phyloP scores from a whole-genome alignment of 2,888 invertebrate species.

The Escarpia spicata region DNA sequence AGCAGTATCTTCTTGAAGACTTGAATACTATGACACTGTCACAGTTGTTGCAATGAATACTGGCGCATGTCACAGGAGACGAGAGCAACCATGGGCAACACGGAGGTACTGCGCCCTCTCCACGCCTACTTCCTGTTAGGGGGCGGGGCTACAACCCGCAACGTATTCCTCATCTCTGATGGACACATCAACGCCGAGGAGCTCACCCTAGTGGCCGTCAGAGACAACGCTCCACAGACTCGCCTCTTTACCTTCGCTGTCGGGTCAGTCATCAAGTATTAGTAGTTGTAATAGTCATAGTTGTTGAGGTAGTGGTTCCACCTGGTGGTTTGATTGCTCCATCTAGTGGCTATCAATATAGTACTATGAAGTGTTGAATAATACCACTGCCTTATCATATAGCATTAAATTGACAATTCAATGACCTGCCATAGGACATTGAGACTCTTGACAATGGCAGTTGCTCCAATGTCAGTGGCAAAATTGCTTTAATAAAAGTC shows the following conservation, averaged over 20 bases:
- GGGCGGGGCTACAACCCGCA: constrained; percentile 44
- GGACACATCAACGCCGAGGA: constrained; percentile 59
- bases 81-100: constrained; percentile 52
- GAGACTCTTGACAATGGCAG: no score
- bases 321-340: no score
- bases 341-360: no score
- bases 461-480: no score
- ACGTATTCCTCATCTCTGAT: constrained; percentile 60
- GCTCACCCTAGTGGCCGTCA: constrained; percentile 44
- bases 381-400: no score
- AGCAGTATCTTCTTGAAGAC: no score
- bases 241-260: constrained; percentile 59
- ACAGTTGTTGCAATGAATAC: not conserved
- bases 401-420: no score
- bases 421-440: no score
- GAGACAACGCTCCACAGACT: constrained; percentile 46
- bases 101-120: constrained; percentile 55
- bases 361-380: no score
- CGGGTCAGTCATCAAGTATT: constrained; percentile 44
- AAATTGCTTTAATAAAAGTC: no score
- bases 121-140: constrained; percentile 53
- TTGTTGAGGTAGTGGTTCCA: not conserved
- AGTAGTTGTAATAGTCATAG: not conserved
- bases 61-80: constrained; percentile 24
- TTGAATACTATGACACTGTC: no score